Evolutionary conservation across 2,797 vertebrate genomes (phyloP).

Genomic region (Vespertilio murinus): DNA sequence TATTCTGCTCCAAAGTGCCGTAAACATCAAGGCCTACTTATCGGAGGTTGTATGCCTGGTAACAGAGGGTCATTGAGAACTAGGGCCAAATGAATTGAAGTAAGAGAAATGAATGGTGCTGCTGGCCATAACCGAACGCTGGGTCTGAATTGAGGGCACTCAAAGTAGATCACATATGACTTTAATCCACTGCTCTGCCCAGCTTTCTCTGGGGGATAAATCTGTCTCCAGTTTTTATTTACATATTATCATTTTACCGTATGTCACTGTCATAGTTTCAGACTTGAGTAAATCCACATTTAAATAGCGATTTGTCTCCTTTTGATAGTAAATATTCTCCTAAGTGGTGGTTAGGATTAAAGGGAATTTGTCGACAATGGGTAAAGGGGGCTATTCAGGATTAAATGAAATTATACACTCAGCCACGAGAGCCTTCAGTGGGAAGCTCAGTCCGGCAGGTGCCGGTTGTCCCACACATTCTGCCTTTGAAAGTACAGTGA

Average conservation of each 20-base stretch:
- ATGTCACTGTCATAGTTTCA: constrained; percentile 54
- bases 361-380: constrained; percentile 76
- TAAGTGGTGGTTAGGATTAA: constrained; percentile 76
- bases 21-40: constrained; percentile 84
- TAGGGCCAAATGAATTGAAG: constrained; percentile 84
- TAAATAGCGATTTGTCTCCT: constrained; percentile 69
- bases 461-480: constrained; percentile 75
- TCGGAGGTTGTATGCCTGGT: constrained; percentile 78
- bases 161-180: constrained; percentile 82
- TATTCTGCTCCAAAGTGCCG: constrained; percentile 83
- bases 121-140: constrained; percentile 70
- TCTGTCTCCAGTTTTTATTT: constrained; percentile 74
- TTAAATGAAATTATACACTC: constrained; percentile 78
- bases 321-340: constrained; percentile 69
- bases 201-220: constrained; percentile 66
- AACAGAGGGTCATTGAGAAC: constrained; percentile 82
- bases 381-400: constrained; percentile 71
- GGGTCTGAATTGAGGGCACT: constrained; percentile 80
- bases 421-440: constrained; percentile 75
- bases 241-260: constrained; percentile 63
- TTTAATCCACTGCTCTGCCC: constrained; percentile 83
- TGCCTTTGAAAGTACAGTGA: constrained; percentile 80
- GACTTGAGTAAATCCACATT: constrained; percentile 65
- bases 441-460: constrained; percentile 81
- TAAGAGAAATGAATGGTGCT: constrained; percentile 83